phyloP scores from a whole-genome alignment of 23 tunicate species.

The Corella eumyota region DNA sequence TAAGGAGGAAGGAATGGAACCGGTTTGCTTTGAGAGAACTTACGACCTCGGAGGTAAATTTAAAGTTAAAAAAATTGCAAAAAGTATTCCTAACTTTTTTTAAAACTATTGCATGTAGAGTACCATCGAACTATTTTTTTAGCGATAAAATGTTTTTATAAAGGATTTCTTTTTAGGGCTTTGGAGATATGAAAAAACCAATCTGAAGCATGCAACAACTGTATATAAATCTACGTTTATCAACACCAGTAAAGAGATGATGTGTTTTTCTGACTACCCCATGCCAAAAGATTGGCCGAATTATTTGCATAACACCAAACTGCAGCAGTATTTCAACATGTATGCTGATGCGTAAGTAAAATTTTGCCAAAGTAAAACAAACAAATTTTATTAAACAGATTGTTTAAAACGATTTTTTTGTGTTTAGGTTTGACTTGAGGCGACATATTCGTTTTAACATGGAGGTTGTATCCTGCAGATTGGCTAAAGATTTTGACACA shows the following conservation, averaged over 20 bases:
- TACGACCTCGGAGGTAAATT: too few species aligned
- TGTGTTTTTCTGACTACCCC: constrained; percentile 31
- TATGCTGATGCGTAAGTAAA: constrained; percentile 19
- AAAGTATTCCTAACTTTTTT: too few species aligned
- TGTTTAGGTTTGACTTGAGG: constrained; percentile 12
- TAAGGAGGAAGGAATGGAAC: too few species aligned
- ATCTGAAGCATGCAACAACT: constrained; percentile 10
- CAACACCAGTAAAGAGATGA: constrained; percentile 35
- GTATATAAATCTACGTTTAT: constrained; percentile 31
- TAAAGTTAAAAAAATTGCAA: too few species aligned
- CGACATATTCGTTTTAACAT: constrained; percentile 15
- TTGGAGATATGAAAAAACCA: constrained; percentile 22
- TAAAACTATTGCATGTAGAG: too few species aligned
- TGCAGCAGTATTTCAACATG: constrained; percentile 6
- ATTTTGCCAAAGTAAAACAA: not conserved
- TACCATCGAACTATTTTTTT: too few species aligned
- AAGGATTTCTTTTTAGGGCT: constrained; percentile 6
- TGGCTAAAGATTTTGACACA: constrained; percentile 6
- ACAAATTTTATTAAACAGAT: not conserved
- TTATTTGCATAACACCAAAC: constrained; percentile 36
- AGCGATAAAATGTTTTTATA: too few species aligned
- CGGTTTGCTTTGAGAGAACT: too few species aligned
- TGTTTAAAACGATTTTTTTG: too few species aligned
- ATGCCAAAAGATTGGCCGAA: constrained; percentile 28
- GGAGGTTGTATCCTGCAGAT: constrained; percentile 16